These are phyloP conservation scores for Platyura marginata DNA, from an alignment of 1,140 invertebrate genomes.

Conservation along the genomic window DNA sequence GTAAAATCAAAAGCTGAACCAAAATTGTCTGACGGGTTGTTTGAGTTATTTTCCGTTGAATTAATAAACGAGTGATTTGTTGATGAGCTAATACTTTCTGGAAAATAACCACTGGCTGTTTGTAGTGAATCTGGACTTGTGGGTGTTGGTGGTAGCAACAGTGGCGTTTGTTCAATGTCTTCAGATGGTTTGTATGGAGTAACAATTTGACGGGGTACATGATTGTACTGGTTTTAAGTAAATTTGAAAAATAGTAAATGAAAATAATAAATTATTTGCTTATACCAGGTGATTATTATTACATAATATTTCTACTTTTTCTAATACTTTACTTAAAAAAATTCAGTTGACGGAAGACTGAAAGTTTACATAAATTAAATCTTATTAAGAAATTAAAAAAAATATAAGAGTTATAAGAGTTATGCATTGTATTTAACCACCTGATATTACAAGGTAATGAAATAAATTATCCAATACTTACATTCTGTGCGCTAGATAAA, in stretches of 20 bases:
- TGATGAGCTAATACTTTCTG: slow-evolving; percentile 12
- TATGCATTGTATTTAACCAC: too few relatives aligned
- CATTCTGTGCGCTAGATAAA: slow-evolving; percentile 33
- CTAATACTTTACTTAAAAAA: too few relatives aligned
- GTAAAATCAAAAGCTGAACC: background rate
- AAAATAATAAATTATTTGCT: background rate
- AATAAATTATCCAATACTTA: slow-evolving; percentile 14
- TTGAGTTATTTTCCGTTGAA: slow-evolving; percentile 11
- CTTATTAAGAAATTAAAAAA: too few relatives aligned
- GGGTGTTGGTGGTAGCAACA: slow-evolving; percentile 26
- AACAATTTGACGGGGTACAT: slow-evolving; percentile 67
- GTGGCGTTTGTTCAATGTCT: slow-evolving; percentile 41
- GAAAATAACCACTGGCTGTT: slow-evolving; percentile 23
- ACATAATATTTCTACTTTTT: too few relatives aligned
- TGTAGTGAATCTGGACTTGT: slow-evolving; percentile 33
- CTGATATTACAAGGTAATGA: background rate
- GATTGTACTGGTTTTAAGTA: slow-evolving; percentile 37
- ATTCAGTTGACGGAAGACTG: background rate
- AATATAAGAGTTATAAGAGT: too few relatives aligned
- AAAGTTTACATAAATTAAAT: background rate
- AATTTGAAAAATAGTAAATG: background rate
- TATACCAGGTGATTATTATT: too few relatives aligned
- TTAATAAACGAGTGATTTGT: slow-evolving; percentile 20
- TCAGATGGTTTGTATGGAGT: slow-evolving; percentile 75
- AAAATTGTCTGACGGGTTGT: background rate